These are phyloP conservation scores for Mellivora capensis DNA, from an alignment of 2,113 vertebrate genomes.

Conservation along the genomic window DNA sequence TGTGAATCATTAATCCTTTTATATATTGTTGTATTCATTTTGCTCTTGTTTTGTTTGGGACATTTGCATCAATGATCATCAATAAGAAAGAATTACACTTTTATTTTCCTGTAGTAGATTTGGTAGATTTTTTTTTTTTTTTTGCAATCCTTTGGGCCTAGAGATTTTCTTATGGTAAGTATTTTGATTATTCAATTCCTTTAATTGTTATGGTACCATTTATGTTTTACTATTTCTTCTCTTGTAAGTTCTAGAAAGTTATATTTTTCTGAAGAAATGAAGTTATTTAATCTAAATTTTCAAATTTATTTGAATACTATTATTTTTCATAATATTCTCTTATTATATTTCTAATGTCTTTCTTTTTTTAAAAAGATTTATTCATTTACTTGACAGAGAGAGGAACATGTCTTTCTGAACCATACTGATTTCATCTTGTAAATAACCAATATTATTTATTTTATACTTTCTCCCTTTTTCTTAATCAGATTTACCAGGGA, in stretches of 20 bases:
- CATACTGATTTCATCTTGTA: neutral
- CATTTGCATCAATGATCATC: neutral
- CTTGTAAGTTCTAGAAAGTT: neutral
- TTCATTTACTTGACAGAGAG: no score
- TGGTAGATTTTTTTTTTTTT: neutral
- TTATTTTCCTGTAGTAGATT: neutral
- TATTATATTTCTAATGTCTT: neutral
- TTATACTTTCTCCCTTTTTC: neutral
- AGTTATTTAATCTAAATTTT: neutral
- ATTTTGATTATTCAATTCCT: neutral
- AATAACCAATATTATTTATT: neutral
- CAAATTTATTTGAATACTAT: neutral
- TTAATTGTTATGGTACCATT: neutral
- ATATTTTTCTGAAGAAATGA: neutral
- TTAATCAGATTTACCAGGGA: neutral
- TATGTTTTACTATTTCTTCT: neutral
- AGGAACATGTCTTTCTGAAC: neutral
- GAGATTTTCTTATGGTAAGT: neutral
- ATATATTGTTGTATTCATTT: neutral
- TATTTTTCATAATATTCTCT: neutral
- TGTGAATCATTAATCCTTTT: neutral
- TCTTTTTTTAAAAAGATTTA: neutral
- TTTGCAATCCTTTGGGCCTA: neutral
- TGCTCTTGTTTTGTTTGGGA: neutral
- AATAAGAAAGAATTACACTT: neutral